Evolutionary conservation across 2,113 vertebrate species (phyloP).

Genomic region (Mus spicilegus): DNA sequence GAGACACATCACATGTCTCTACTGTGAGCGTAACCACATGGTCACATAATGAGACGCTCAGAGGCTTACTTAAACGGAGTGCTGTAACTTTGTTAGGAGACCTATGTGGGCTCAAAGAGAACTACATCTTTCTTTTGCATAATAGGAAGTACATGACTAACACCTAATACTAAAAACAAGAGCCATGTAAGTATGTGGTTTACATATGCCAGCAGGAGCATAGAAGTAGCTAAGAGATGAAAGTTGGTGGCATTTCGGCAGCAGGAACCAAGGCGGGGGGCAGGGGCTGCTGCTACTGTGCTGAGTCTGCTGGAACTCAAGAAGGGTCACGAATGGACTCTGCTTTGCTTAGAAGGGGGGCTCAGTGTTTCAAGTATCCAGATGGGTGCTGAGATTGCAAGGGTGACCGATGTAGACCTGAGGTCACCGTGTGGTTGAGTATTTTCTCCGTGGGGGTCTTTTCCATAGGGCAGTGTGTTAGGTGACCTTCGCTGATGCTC

Average conservation of each 20-base stretch:
- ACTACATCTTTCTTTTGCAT: not conserved
- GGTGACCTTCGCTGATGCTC: not conserved
- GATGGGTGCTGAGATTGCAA: not conserved
- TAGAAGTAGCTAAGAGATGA: not conserved
- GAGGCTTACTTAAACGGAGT: not conserved
- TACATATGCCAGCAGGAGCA: not conserved
- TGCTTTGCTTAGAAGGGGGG: not conserved
- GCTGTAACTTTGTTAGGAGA: not conserved
- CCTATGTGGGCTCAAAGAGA: not conserved
- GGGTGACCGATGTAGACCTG: too few species aligned
- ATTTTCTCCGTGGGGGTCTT: not conserved
- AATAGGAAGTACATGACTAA: conserved; percentile 8
- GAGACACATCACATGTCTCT: not conserved
- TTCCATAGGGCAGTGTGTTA: not conserved
- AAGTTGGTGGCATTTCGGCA: not conserved
- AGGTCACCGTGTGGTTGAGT: rapidly evolving
- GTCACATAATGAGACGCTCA: not conserved
- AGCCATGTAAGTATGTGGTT: not conserved
- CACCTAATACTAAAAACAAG: not conserved
- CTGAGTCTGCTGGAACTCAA: not conserved
- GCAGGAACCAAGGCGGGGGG: not conserved
- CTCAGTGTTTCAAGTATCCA: not conserved
- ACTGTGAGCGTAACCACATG: not conserved
- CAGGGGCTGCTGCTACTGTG: not conserved
- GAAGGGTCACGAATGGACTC: not conserved